Percentiles rank a stretch among this genome's conserved stretches.
These are phyloP conservation scores for Dipodomys ordii DNA, from an alignment of 2,113 vertebrate genomes.

Conservation along the genomic window DNA sequence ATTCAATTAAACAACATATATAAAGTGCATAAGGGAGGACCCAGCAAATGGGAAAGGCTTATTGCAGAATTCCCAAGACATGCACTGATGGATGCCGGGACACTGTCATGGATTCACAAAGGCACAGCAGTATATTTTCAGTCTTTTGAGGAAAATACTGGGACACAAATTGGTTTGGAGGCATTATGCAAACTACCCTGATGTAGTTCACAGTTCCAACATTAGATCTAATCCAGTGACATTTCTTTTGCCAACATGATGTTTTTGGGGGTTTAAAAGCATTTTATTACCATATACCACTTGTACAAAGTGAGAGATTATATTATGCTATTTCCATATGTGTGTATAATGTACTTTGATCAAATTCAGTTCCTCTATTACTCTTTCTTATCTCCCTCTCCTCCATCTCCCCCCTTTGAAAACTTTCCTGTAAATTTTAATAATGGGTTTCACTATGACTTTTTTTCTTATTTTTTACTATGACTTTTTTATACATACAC, in stretches of 20 bases:
- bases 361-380: too few species aligned
- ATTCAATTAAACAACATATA: conserved; percentile 20
- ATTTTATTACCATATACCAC: too few species aligned
- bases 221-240: not conserved
- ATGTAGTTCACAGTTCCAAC: conserved; percentile 13
- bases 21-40: not conserved
- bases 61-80: not conserved
- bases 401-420: too few species aligned
- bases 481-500: too few species aligned
- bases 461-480: too few species aligned
- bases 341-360: too few species aligned
- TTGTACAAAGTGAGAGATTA: too few species aligned
- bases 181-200: not conserved
- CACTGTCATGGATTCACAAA: not conserved
- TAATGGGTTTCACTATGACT: too few species aligned
- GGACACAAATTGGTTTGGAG: conserved; percentile 1
- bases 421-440: too few species aligned
- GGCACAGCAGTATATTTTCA: not conserved
- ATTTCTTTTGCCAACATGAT: not conserved
- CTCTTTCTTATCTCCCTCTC: too few species aligned
- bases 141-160: not conserved
- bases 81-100: not conserved
- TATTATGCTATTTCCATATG: too few species aligned
- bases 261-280: not conserved
- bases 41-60: not conserved